Evolutionary conservation across 64 coral and sea anemone genomes (phyloP).

Genomic region (Stichodactyla mertensii): DNA sequence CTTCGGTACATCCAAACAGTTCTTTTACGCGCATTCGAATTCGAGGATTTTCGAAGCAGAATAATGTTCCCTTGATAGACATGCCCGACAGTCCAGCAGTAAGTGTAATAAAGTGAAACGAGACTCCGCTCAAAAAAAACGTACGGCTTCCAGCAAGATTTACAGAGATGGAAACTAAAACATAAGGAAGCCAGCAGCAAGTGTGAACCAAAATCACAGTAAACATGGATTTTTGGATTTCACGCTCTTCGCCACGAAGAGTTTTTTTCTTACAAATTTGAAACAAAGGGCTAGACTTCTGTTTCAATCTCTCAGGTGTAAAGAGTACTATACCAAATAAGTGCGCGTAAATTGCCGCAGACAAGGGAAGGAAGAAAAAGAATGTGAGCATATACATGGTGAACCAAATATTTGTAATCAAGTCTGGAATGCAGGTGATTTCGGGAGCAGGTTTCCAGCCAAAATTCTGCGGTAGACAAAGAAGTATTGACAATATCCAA

Average conservation of each 20-base stretch:
- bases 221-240: constrained; percentile 73
- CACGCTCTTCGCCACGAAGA: constrained; percentile 37
- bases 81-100: constrained; percentile 39
- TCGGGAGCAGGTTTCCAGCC: constrained; percentile 43
- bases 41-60: constrained; percentile 67
- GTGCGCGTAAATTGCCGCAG: constrained; percentile 41
- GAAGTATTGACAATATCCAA: constrained; percentile 41
- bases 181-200: constrained; percentile 62
- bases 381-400: constrained; percentile 41
- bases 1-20: constrained; percentile 39
- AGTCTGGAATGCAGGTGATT: constrained; percentile 59
- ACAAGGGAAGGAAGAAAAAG: constrained; percentile 42
- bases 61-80: constrained; percentile 50
- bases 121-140: constrained; percentile 34
- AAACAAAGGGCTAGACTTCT: constrained; percentile 10
- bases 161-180: constrained; percentile 39
- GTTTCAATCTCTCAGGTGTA: constrained; percentile 46
- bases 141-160: not conserved
- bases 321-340: constrained; percentile 61
- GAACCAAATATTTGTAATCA: constrained; percentile 67
- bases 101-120: constrained; percentile 58
- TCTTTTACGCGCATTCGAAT: constrained; percentile 30
- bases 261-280: constrained; percentile 47
- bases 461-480: constrained; percentile 55
- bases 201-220: constrained; percentile 62